phyloP scores from a whole-genome alignment of 2,797 vertebrate genomes.

The Phataginus tricuspis region DNA sequence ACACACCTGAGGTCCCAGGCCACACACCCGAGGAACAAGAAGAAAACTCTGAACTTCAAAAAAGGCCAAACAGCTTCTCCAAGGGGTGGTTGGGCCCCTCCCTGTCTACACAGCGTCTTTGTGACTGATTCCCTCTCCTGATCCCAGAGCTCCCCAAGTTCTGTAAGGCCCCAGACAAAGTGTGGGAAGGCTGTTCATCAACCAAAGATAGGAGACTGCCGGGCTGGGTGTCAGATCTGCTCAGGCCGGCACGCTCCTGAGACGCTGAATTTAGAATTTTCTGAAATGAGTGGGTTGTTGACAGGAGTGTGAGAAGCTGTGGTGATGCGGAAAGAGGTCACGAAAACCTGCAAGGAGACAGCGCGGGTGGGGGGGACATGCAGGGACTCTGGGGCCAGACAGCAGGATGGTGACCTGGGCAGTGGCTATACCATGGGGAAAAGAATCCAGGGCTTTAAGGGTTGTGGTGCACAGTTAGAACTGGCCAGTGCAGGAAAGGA shows the following conservation, averaged over 20 bases:
- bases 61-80: neutral
- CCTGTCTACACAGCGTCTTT: neutral
- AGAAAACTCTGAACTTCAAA: neutral
- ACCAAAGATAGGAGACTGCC: neutral
- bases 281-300: neutral
- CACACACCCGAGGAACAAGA: neutral
- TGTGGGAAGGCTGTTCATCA: neutral
- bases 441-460: neutral
- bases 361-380: accelerated
- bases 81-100: accelerated
- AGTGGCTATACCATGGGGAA: accelerated
- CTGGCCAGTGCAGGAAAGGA: neutral
- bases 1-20: neutral
- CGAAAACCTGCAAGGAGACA: neutral
- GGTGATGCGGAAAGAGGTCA: neutral
- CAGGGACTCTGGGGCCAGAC: neutral
- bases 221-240: accelerated
- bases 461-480: neutral
- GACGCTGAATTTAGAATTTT: neutral
- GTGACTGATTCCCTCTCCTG: neutral
- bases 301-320: neutral
- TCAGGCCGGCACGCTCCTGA: neutral
- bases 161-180: neutral
- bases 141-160: neutral
- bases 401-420: neutral